Evolutionary conservation across 2,797 vertebrate genomes (phyloP).

Genomic region (Xenopus petersii): DNA sequence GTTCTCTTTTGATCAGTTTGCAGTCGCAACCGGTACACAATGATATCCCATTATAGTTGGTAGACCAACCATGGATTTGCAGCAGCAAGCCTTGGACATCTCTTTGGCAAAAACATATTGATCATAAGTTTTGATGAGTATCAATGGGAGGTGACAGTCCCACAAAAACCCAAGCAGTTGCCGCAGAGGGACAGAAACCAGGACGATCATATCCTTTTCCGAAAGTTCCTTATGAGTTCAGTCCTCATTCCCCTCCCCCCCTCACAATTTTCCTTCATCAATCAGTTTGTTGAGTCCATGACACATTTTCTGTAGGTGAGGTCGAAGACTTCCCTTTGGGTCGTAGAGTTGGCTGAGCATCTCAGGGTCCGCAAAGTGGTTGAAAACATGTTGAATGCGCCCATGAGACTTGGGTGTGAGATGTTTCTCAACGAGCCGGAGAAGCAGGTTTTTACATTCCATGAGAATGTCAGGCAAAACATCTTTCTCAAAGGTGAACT

Average conservation of each 20-base stretch:
- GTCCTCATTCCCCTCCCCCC: not conserved
- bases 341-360: conserved; percentile 81
- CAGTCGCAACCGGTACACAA: not conserved
- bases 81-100: not conserved
- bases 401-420: conserved; percentile 84
- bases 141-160: not conserved
- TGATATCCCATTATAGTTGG: not conserved
- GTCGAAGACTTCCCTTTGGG: conserved; percentile 63
- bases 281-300: conserved; percentile 80
- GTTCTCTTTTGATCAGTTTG: not conserved
- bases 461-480: conserved; percentile 74
- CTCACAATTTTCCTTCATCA: conserved; percentile 77
- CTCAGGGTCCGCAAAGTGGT: conserved; percentile 78
- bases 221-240: not conserved
- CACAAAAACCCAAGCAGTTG: not conserved
- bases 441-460: conserved; percentile 75
- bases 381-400: conserved; percentile 85
- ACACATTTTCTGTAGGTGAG: conserved; percentile 78
- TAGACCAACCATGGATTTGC: not conserved
- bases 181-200: not conserved
- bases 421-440: conserved; percentile 79
- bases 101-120: not conserved
- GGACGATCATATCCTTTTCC: not conserved
- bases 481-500: conserved; percentile 82
- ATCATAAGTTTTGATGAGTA: not conserved